Conservation (phyloP, 2,113 vertebrate genomes). For the Scomber scombrus region DNA sequence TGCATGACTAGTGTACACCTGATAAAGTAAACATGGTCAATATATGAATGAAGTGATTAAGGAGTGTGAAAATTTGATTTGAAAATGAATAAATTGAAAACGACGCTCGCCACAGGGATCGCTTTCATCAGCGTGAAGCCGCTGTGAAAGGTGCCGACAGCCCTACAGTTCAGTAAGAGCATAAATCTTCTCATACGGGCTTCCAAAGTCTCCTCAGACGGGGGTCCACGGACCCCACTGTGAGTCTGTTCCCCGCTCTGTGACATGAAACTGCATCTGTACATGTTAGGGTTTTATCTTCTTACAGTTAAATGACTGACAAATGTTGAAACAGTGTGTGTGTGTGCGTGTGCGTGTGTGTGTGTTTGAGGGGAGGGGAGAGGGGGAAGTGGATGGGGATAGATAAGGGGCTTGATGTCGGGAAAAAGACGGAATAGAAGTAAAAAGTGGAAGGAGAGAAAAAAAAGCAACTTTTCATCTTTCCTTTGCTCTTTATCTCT, state of each 20-base stretch:
- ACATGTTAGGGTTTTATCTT: conserved; percentile 25
- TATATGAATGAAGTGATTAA: not conserved
- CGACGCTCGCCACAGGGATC: not conserved
- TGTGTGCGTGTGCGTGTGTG: too few species aligned
- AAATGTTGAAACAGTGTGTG: conserved; percentile 22
- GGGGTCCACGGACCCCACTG: not conserved
- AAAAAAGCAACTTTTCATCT: conserved; percentile 41
- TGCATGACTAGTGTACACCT: not conserved
- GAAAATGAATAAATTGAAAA: conserved; percentile 13
- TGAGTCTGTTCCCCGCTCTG: conserved; percentile 4
- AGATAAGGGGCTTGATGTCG: conserved; percentile 31
- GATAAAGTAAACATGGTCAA: not conserved
- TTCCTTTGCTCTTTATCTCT: conserved; percentile 42
- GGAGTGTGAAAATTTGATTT: not conserved
- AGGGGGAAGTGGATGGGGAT: conserved; percentile 13
- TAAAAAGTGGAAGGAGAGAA: not conserved
- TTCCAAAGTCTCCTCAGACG: conserved; percentile 12
- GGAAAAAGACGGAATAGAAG: conserved; percentile 2
- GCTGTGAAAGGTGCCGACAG: conserved; percentile 7
- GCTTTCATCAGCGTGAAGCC: not conserved
- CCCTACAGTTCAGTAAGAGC: not conserved
- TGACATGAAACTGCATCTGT: conserved; percentile 11
- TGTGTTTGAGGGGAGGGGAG: not conserved
- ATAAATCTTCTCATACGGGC: not conserved
- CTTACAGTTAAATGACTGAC: conserved; percentile 16